Evolutionary conservation across 2,888 invertebrate genomes (phyloP), one percentile per base, ranked within the genome.

Genomic region (Ectemnius continuus): DNA sequence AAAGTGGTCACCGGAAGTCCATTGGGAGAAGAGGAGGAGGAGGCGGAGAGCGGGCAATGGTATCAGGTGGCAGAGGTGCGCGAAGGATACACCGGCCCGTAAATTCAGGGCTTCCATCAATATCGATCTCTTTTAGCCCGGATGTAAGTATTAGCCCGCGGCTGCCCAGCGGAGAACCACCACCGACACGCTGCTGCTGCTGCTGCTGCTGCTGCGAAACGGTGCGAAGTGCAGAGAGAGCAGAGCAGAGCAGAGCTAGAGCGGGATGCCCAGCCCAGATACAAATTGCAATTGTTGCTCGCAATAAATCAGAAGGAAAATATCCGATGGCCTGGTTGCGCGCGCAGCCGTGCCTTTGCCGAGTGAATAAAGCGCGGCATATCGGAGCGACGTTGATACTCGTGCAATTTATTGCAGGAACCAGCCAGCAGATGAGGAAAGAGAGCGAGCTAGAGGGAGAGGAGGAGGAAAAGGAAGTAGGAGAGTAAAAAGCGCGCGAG

Each of bases 351-450:
- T 60, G 36, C 11, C 16, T 16, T 45, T 48, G n/a, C 48, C 70
- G 57, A 56, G 61, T 46, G 70, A 65, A 62, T 58, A 52, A 68
- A 23, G 48, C 60, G 18, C 48, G 36, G 36, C 45, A 52, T 16
- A 58, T 45, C 57, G 36, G 16, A 11, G 6, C 48, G 67, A 68
- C 72, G 61, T 68, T 68, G 67, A 72, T 67, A 58, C 60, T 28
- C 47, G 69, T n/a, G 16, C 68, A 66, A 70, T 70, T 74, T 70
- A 70, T 74, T 28, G 59, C 70, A 14, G 47, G 58, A 66, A 23
- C 36, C 45, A 45, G 14, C 45, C 11, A 18, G 20, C 20, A 23
- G 60, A 52, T 14, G 52, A 14, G 14, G 52, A 52, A 52, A 5
- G 16, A 52, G 52, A 52, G 52, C 1, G 52, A 14, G 16, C n/a